Evolutionary conservation across 2,113 vertebrate genomes (phyloP), one percentile per base, ranked within the genome.

Genomic region (Spilogale gracilis): DNA sequence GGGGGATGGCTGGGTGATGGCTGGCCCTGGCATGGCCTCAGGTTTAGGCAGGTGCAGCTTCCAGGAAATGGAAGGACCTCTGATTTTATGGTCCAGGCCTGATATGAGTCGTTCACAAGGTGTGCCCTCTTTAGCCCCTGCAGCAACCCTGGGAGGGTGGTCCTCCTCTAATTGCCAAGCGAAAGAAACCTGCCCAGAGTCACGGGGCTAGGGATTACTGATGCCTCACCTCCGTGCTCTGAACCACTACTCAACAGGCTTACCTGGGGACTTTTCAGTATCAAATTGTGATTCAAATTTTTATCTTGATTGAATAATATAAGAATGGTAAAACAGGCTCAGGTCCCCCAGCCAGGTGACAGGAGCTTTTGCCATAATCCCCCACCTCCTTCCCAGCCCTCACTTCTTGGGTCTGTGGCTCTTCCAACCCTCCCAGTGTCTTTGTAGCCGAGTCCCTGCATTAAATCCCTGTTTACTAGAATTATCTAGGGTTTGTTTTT

Each of bases 121-220:
- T 2, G 5, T 6, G 17, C 38, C 9, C 56, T 4, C 14, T 1
- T 58, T 32, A 16, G 23, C 13, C 4, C 32, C 21, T 13, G 2
- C 21, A 13, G 21, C 12, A 14, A 21, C 56, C 14, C 6, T 4
- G 43, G 60, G 48, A 45, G 8, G 14, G 10, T 3, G 63, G 10
- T 5, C 23, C 17, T 60, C 14, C 23, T 60, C 73, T 50, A 38
- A 80, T 1, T 18, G 56, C 56, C 32, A 11, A 11, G 56, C 25
- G 71, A 73, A 78, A 78, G 38, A 71, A 58, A 50, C 71, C 30
- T 87, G 60, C 83, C 30, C 30, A 30, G 48, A 52, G n/a, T 82
- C 85, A 56, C 9, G 3, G 14, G 43, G 30, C 23, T 30, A 10
- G 14, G 16, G 48, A 83, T 16, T 0, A 6, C 9, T 13, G 27